Evolutionary conservation across 2,888 invertebrate species (phyloP), one percentile per base, ranked within the genome.

Genomic region (Aelia acuminata): DNA sequence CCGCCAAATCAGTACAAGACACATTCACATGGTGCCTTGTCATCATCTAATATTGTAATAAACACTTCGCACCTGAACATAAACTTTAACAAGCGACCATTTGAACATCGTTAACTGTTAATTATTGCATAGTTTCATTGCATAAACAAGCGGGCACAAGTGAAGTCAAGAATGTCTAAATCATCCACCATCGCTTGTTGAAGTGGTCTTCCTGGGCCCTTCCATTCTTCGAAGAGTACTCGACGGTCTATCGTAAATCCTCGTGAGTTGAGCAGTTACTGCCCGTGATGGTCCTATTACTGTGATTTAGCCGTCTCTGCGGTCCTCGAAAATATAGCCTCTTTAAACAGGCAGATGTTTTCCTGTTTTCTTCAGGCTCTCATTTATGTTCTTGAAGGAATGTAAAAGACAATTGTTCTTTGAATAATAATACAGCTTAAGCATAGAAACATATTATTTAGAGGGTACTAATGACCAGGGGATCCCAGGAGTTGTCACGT

Each of bases 81-180:
- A 26, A 57, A 57, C 26, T 18, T n/a, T 18, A 18, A 49, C 57
- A 15, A 26, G 26, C 57, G 26, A 15, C 57, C 26, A 15, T 15
- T 70, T 15, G 18, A 5, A 26, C 35, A 18, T 31, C 63, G 35
- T 70, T 35, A 70, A 70, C 31, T 7, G 31, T 70, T 35, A 70
- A 35, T 70, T 70, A 70, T 70, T 1, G 22, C 20, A 7, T 70
- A 35, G 63, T 70, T 70, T 31, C 8, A 20, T 70, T 31, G 31
- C 18, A 35, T 35, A 35, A 35, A 70, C 35, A 35, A 35, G 35
- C 63, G 20, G 18, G 8, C 1, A 35, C 3, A 18, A 70, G 63
- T 70, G 31, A 35, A 35, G 63, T 70, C 31, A 70, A 70, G 63
- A 35, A 70, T 31, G 63, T 70, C 35, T 70, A 70, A 35, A 70